These are phyloP conservation scores for Ceratina japonica DNA, from an alignment of 1,140 invertebrate genomes.

Conservation along the genomic window DNA sequence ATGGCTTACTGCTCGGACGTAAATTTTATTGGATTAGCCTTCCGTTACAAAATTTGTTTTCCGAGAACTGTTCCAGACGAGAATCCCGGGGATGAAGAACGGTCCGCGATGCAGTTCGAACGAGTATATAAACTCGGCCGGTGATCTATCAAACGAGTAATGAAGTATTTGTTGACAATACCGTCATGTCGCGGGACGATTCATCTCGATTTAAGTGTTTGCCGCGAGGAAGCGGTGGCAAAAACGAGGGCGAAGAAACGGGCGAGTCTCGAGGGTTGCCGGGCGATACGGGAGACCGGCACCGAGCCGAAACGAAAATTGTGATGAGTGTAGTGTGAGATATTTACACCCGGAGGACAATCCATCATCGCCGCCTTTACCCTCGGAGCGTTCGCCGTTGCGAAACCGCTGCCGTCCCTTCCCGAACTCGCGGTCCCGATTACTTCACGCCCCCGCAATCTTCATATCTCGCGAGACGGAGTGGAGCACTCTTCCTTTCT, in stretches of 20 bases:
- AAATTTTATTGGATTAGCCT: not conserved
- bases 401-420: conserved; percentile 55
- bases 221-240: conserved; percentile 20
- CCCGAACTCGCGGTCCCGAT: conserved; percentile 51
- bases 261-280: conserved; percentile 56
- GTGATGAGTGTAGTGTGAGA: conserved; percentile 72
- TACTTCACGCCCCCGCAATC: conserved; percentile 67
- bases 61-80: no score
- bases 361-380: conserved; percentile 65
- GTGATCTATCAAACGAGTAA: no score
- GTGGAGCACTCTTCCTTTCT: conserved; percentile 70
- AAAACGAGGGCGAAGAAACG: conserved; percentile 32
- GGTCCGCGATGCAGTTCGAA: no score
- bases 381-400: conserved; percentile 53
- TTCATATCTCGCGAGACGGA: conserved; percentile 66
- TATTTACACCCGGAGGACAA: conserved; percentile 72
- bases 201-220: conserved; percentile 34
- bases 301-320: conserved; percentile 65
- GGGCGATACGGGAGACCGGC: conserved; percentile 50
- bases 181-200: no score
- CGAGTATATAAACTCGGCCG: no score
- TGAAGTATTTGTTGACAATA: no score
- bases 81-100: no score
- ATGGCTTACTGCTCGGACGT: conserved; percentile 21
- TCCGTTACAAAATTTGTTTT: no score